phyloP scores from a whole-genome alignment of 2,888 invertebrate genomes.

The Chaitophorus viminalis region DNA sequence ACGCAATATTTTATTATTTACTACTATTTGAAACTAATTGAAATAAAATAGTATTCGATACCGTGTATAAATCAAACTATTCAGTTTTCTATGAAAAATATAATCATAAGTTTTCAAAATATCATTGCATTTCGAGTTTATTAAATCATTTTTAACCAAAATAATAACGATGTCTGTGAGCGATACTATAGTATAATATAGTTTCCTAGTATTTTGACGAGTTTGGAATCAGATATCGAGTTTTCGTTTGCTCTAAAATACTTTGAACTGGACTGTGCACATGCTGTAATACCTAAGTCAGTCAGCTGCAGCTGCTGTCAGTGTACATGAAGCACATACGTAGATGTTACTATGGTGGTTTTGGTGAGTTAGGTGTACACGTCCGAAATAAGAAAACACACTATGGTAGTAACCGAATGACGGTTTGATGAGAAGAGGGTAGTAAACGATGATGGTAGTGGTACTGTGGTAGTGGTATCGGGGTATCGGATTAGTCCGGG shows the following conservation, averaged over 20 bases:
- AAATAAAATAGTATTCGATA: background rate
- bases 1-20: background rate
- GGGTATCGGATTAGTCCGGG: constrained; percentile 63
- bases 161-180: background rate
- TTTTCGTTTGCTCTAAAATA: background rate
- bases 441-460: constrained; percentile 57
- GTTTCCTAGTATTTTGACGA: background rate
- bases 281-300: background rate
- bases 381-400: constrained; percentile 65
- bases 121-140: background rate
- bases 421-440: background rate
- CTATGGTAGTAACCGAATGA: constrained; percentile 65
- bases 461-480: constrained; percentile 32
- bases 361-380: constrained; percentile 63
- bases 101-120: background rate
- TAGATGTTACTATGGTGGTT: background rate
- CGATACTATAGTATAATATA: background rate
- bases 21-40: background rate
- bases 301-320: constrained; percentile 26
- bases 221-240: background rate
- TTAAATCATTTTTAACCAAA: background rate
- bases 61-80: background rate
- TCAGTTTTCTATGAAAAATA: too few species aligned
- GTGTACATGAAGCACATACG: constrained; percentile 40
- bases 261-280: background rate